Conservation (phyloP, 1,140 invertebrate species). For the Bradysia coprophila region DNA sequence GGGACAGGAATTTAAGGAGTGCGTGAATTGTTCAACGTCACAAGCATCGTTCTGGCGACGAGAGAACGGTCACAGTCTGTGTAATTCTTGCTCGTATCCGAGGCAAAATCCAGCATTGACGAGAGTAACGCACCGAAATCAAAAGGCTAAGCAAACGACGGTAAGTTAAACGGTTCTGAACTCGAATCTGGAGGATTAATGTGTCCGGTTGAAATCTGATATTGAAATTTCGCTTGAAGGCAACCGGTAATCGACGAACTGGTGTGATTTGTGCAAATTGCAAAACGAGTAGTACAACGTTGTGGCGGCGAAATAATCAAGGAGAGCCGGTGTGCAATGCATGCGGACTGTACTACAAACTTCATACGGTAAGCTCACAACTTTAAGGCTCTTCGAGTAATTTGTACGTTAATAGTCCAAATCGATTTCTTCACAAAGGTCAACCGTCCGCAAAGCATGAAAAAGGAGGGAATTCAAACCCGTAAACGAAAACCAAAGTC, state of each 20-base stretch:
- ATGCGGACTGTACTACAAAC: slow-evolving; percentile 77
- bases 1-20: slow-evolving; percentile 48
- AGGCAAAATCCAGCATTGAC: slow-evolving; percentile 69
- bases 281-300: slow-evolving; percentile 60
- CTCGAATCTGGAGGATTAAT: too few species aligned
- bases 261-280: slow-evolving; percentile 82
- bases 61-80: slow-evolving; percentile 73
- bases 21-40: slow-evolving; percentile 74
- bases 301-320: slow-evolving; percentile 74
- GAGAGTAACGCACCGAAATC: slow-evolving; percentile 40
- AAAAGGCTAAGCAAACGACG: slow-evolving; percentile 30
- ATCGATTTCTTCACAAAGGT: slow-evolving; percentile 31
- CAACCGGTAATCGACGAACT: slow-evolving; percentile 43
- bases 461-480: slow-evolving; percentile 89
- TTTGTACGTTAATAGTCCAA: background rate
- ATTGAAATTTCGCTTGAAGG: too few species aligned
- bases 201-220: too few species aligned
- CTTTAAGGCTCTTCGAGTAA: background rate
- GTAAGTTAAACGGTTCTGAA: too few species aligned
- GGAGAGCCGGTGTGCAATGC: slow-evolving; percentile 86
- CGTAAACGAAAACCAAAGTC: slow-evolving; percentile 75
- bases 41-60: slow-evolving; percentile 74
- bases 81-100: slow-evolving; percentile 60
- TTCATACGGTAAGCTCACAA: slow-evolving; percentile 55
- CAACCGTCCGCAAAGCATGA: slow-evolving; percentile 78